Evolutionary conservation across 2,113 vertebrate species (phyloP).

Genomic region (Chinchilla lanigera): DNA sequence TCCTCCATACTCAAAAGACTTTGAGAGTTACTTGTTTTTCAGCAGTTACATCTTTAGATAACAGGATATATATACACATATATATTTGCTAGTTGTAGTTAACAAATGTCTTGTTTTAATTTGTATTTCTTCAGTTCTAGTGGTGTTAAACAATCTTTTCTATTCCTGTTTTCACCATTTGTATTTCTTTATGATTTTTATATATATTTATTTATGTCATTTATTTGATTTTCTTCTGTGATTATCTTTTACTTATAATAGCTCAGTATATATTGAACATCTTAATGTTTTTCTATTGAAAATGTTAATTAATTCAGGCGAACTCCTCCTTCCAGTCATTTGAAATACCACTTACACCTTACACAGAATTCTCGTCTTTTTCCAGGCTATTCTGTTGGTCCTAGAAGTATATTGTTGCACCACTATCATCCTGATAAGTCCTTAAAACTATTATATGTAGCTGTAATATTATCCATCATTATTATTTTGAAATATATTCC

Average conservation of each 20-base stretch:
- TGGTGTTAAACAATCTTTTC: not conserved
- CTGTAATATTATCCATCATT: not conserved
- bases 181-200: constrained; percentile 3
- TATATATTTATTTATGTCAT: not conserved
- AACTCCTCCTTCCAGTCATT: not conserved
- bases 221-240: constrained; percentile 26
- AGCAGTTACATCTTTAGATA: not conserved
- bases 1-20: not conserved
- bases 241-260: constrained; percentile 7
- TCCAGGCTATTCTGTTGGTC: not conserved
- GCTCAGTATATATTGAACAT: constrained; percentile 31
- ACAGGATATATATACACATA: not conserved
- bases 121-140: constrained; percentile 23
- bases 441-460: not conserved
- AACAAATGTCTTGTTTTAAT: not conserved
- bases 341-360: not conserved
- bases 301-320: not conserved
- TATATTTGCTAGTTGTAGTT: not conserved
- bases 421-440: not conserved
- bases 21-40: not conserved
- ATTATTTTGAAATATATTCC: not conserved
- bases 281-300: constrained; percentile 13
- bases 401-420: not conserved
- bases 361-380: constrained; percentile 12
- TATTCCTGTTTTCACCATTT: not conserved